Conservation (phyloP, 1,140 invertebrate species). For the Drosophila rufa region DNA sequence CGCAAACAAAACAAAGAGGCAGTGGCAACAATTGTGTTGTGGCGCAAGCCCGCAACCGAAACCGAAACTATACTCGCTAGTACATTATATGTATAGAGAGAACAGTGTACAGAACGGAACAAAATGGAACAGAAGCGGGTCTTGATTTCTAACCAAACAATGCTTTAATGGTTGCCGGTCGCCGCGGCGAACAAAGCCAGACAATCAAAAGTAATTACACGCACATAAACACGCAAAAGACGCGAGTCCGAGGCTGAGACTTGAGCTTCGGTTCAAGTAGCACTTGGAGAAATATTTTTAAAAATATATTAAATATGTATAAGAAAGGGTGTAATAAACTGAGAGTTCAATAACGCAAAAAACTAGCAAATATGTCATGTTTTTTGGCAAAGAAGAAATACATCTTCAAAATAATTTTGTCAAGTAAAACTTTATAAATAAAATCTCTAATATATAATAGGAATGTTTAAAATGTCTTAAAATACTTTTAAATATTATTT, state of each 20-base stretch:
- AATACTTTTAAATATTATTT: background rate
- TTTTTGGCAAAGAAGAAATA: background rate
- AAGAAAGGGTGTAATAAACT: too few species aligned
- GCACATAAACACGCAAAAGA: slow-evolving; percentile 79
- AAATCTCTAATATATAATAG: background rate
- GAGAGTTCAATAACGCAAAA: too few species aligned
- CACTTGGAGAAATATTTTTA: slow-evolving; percentile 8
- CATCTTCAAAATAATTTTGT: background rate
- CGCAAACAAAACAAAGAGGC: slow-evolving; percentile 38
- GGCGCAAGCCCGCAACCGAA: slow-evolving; percentile 25
- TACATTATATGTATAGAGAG: slow-evolving; percentile 10
- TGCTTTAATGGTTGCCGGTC: slow-evolving; percentile 58
- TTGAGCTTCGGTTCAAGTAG: background rate
- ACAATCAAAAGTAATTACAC: slow-evolving; percentile 83
- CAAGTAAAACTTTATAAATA: background rate
- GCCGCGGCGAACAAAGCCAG: slow-evolving; percentile 56
- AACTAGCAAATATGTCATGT: background rate
- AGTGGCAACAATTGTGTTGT: slow-evolving; percentile 5
- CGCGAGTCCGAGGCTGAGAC: slow-evolving; percentile 39
- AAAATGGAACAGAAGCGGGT: slow-evolving; percentile 23
- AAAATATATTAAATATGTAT: background rate
- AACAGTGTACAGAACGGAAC: slow-evolving; percentile 2
- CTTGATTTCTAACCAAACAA: slow-evolving; percentile 59
- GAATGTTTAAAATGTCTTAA: background rate
- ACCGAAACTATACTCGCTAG: slow-evolving; percentile 7